Conservation (phyloP, 2,797 vertebrate species). For the Pseudochirops corinnae region DNA sequence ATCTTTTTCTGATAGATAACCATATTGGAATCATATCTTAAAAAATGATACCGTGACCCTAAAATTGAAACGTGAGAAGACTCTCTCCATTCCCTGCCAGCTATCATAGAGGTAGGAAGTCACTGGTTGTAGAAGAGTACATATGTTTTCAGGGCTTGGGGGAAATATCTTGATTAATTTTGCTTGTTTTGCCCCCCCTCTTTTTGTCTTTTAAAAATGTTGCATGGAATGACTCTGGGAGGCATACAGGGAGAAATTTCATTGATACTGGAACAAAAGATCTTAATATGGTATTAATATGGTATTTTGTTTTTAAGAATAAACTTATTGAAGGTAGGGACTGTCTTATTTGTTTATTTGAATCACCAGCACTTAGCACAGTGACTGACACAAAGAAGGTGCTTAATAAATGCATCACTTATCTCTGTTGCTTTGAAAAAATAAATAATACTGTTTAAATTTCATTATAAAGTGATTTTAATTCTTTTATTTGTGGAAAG, state of each 20-base stretch:
- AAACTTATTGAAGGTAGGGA: background rate
- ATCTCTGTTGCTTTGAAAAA: background rate
- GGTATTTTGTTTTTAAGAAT: background rate
- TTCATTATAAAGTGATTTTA: background rate
- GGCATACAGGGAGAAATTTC: background rate
- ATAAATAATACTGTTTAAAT: background rate
- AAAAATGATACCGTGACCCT: background rate
- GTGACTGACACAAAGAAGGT: background rate
- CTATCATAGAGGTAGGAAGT: background rate
- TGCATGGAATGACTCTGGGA: background rate
- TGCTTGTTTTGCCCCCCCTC: background rate
- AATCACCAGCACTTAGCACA: background rate
- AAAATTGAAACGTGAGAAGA: background rate
- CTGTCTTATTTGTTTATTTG: background rate
- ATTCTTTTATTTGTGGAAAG: background rate
- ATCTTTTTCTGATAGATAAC: background rate
- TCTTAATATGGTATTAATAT: no score
- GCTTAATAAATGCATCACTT: background rate
- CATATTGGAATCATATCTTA: conserved; percentile 27
- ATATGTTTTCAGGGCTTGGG: background rate
- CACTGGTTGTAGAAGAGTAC: background rate
- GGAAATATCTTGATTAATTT: background rate
- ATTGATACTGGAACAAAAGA: background rate
- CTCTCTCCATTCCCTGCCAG: background rate
- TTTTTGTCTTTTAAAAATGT: background rate